These are phyloP conservation scores for Acheta domesticus DNA, from an alignment of 2,888 invertebrate species.

Conservation along the genomic window DNA sequence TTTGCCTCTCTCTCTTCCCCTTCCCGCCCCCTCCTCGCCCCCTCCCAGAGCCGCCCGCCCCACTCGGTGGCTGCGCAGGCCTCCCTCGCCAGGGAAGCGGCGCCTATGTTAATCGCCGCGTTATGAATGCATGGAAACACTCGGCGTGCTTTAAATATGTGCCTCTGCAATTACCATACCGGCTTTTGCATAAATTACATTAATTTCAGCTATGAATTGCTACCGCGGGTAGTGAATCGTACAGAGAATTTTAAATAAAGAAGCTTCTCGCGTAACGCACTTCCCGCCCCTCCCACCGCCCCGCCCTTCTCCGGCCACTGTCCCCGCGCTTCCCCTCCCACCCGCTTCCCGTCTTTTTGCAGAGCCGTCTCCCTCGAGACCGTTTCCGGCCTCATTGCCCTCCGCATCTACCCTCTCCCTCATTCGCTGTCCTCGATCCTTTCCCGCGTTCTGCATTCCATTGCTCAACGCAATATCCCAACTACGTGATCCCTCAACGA, in stretches of 20 bases:
- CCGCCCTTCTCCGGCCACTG: not conserved
- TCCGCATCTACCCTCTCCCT: no score
- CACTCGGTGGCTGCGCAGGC: not conserved
- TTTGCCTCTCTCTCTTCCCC: not conserved
- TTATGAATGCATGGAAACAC: conserved; percentile 18
- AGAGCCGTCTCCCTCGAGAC: no score
- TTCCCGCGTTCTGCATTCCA: no score
- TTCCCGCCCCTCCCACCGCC: not conserved
- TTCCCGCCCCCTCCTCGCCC: not conserved
- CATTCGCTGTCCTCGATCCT: no score
- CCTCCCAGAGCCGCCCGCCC: not conserved
- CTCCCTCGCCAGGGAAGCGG: not conserved
- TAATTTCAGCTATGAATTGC: conserved; percentile 18
- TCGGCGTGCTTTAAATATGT: conserved; percentile 18
- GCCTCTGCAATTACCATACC: conserved; percentile 18
- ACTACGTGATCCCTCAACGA: no score
- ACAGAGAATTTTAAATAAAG: conserved; percentile 18
- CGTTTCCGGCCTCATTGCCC: no score
- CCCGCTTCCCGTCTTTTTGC: not conserved
- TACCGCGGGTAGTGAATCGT: conserved; percentile 18
- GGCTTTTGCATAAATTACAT: conserved; percentile 18
- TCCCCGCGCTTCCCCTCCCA: not conserved
- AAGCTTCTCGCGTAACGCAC: not conserved
- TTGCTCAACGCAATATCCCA: no score
- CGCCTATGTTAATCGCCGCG: conserved; percentile 18